phyloP scores from a whole-genome alignment of 2,113 vertebrate genomes.

The Ploceus nigricollis region DNA sequence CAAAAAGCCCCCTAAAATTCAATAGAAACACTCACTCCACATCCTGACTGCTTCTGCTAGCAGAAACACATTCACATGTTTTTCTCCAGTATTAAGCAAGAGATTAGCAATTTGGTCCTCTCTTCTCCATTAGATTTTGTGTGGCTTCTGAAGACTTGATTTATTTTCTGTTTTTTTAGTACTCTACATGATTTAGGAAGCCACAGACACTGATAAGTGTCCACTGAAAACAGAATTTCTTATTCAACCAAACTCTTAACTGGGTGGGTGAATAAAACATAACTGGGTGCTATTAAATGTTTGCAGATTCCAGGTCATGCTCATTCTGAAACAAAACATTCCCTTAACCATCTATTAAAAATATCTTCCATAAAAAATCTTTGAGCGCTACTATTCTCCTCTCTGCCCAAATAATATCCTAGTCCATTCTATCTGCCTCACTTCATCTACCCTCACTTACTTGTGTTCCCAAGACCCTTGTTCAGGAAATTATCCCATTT shows the following conservation, averaged over 20 bases:
- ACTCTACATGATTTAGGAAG: not conserved
- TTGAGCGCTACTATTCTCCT: not conserved
- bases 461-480: not conserved
- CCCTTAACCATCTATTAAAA: not conserved
- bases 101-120: not conserved
- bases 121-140: not conserved
- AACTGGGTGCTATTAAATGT: not conserved
- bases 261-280: not conserved
- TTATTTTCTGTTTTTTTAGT: not conserved
- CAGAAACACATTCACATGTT: not conserved
- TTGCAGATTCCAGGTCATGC: not conserved
- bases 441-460: not conserved
- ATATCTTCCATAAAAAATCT: not conserved
- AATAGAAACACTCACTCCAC: not conserved
- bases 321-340: not conserved
- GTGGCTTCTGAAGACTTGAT: not conserved
- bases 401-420: not conserved
- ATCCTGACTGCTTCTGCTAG: not conserved
- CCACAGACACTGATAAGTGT: not conserved
- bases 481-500: constrained; percentile 41
- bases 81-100: not conserved
- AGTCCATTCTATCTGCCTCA: not conserved
- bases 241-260: not conserved
- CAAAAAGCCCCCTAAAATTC: not conserved
- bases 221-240: not conserved